A percentile compares a stretch with the other conserved stretches of the same genome.
Conservation (phyloP, 2,888 invertebrate genomes). For the Eulithis testata region DNA sequence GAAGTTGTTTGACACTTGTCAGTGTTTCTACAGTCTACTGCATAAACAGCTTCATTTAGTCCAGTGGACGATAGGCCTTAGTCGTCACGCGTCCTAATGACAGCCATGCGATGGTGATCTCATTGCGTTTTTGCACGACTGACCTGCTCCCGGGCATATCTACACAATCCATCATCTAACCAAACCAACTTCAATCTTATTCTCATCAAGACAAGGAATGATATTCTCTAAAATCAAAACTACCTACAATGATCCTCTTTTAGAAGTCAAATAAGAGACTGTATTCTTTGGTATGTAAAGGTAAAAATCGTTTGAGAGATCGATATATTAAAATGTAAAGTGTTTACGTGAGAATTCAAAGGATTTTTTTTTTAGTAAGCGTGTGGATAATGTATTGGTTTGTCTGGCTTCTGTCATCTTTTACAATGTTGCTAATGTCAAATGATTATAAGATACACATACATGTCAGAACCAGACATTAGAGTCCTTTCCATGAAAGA, state of each 20-base stretch:
- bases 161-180: background rate
- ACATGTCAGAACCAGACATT: no score
- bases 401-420: no score
- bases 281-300: background rate
- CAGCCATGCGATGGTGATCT: slow-evolving; percentile 68
- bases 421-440: no score
- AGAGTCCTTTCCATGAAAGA: no score
- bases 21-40: no score
- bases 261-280: slow-evolving; percentile 1
- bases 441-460: no score
- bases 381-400: no score
- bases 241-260: background rate
- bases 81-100: slow-evolving; percentile 63
- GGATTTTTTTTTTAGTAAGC: no score
- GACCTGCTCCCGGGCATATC: slow-evolving; percentile 49
- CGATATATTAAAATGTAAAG: background rate
- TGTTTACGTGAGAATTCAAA: background rate
- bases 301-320: background rate
- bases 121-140: slow-evolving; percentile 79
- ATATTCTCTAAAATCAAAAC: background rate
- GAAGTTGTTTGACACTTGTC: no score
- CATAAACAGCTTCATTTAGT: background rate
- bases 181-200: background rate
- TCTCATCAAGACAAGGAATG: background rate
- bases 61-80: slow-evolving; percentile 17